Percentiles rank a stretch among this genome's conserved stretches.
These are phyloP conservation scores for Electrona antarctica DNA, from an alignment of 2,113 vertebrate genomes.

Conservation along the genomic window DNA sequence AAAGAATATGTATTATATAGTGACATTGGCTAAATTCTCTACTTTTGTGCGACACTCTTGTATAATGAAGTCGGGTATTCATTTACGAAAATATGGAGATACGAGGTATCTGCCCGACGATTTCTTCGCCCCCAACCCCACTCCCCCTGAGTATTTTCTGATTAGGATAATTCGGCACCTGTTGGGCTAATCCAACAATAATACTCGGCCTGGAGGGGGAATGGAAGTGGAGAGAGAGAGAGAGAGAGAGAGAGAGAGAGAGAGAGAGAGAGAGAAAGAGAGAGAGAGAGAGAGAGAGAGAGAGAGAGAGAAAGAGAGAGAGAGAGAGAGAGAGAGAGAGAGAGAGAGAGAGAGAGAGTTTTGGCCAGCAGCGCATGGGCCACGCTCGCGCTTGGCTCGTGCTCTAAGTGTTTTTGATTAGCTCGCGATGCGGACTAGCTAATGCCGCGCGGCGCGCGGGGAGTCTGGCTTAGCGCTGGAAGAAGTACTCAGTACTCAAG, in stretches of 20 bases:
- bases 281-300: conserved; percentile 13
- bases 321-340: not conserved
- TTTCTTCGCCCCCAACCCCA: not conserved
- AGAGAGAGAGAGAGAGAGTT: conserved; percentile 8
- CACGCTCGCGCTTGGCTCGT: too few relatives aligned
- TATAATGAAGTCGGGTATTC: too few relatives aligned
- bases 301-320: not conserved
- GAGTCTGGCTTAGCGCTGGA: not conserved
- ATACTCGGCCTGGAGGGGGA: conserved; percentile 7
- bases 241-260: not conserved
- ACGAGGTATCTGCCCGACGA: not conserved
- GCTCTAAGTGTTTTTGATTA: too few relatives aligned
- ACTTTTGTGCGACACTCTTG: too few relatives aligned
- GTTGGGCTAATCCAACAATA: conserved; percentile 49
- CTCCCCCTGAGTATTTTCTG: not conserved
- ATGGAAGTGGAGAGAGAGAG: conserved; percentile 8
- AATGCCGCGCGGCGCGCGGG: too few relatives aligned
- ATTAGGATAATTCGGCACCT: conserved; percentile 62
- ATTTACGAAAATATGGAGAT: too few relatives aligned
- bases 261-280: not conserved
- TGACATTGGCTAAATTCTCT: too few relatives aligned
- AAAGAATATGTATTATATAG: too few relatives aligned
- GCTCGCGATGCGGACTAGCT: too few relatives aligned
- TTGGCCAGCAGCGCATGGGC: too few relatives aligned
- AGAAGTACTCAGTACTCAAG: too few relatives aligned